Evolutionary conservation across 2,797 vertebrate genomes (phyloP).

Genomic region (Astyanax mexicanus): DNA sequence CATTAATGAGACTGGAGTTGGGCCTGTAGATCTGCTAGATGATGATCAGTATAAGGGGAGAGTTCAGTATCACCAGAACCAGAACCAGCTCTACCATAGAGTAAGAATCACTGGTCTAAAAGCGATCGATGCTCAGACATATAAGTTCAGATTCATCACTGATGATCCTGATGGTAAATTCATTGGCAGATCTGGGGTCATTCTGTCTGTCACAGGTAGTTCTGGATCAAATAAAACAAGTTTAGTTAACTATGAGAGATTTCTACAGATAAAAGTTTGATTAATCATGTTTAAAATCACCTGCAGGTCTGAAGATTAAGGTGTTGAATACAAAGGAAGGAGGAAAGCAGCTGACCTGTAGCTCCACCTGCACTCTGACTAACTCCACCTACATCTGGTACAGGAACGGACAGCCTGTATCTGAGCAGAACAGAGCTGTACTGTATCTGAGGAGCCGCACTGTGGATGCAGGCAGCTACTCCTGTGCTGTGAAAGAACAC

Average conservation of each 20-base stretch:
- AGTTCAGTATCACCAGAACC: not conserved
- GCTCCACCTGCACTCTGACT: too few relatives aligned
- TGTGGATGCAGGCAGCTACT: not conserved
- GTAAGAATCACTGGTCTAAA: slow-evolving; percentile 62
- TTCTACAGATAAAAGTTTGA: too few relatives aligned
- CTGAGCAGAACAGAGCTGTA: not conserved
- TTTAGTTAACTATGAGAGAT: too few relatives aligned
- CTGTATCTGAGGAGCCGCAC: too few relatives aligned
- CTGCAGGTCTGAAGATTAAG: too few relatives aligned
- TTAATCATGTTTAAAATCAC: too few relatives aligned
- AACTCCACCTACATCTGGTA: too few relatives aligned
- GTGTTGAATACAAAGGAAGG: too few relatives aligned
- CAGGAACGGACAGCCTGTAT: too few relatives aligned
- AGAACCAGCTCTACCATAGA: not conserved
- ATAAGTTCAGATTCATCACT: slow-evolving; percentile 55
- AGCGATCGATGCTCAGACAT: slow-evolving; percentile 57
- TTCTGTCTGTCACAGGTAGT: slow-evolving; percentile 65
- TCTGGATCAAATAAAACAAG: too few relatives aligned
- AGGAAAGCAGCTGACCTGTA: too few relatives aligned
- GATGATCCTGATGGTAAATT: fast-evolving
- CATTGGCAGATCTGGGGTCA: slow-evolving; percentile 43
- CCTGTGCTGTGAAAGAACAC: not conserved
- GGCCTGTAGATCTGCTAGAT: not conserved
- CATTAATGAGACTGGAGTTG: not conserved
- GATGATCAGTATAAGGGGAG: not conserved